Evolutionary conservation across 2,888 invertebrate genomes (phyloP), one percentile per base, ranked within the genome.

Genomic region (Nemapogon koenigi): DNA sequence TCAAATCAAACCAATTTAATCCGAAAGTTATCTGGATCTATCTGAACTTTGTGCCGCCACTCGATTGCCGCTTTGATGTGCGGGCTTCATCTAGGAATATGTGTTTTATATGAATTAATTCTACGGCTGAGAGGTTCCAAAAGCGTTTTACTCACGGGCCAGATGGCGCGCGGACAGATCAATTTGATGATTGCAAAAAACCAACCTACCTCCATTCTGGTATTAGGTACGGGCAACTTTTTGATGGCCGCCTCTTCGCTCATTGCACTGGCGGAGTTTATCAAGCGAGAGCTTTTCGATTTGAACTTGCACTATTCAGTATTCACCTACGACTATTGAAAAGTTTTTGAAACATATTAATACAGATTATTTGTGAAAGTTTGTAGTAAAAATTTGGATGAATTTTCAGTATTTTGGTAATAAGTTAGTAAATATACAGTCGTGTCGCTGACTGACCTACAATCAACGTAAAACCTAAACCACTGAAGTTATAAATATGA

Each of bases 161-260:
- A 78, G 75, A 76, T 76, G 76, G 30, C 25, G 68, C 69, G 56
- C 67, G 75, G 70, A 71, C 66, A 70, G 71, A 73, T 78, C 76
- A 76, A 78, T 78, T 76, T 76, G 70, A 70, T 76, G 75, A 78
- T 78, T 78, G 73, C 69, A 67, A 78, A 76, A 70, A 75, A 75
- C 62, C 47, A 53, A 33, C 27, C 28, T 13, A 16, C 17, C 31
- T 31, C 31, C n/a, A 16, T 16, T 19, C 18, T 22, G n/a, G 35
- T 18, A 35, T 22, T 35, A 35, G 16, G 31, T 43, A 42, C 55
- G 55, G 59, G 14, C 35, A 35, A 66, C 66, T 72, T 71, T 73
- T 72, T 75, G 70, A 75, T 71, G 71, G 26, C 37, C 40, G 41
- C 27, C 35, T 35, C n/a, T n/a, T 27, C 35, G 35, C 16, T 26